These are phyloP conservation scores for Sinohyriopsis cumingii DNA, from an alignment of 2,888 invertebrate species.

Conservation along the genomic window DNA sequence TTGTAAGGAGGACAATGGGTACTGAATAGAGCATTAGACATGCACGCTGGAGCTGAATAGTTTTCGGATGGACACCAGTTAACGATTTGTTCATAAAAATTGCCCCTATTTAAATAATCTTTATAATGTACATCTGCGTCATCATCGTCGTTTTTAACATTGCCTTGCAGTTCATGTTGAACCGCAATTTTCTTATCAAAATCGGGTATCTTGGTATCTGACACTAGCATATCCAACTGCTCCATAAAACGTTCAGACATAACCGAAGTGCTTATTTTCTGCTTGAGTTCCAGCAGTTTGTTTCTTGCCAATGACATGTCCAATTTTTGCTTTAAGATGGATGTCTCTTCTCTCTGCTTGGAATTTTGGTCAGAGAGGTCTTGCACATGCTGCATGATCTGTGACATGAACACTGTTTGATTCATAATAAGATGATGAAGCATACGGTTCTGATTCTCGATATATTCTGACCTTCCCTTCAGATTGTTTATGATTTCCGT, in stretches of 20 bases:
- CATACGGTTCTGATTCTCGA: slow-evolving; percentile 58
- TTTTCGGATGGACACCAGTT: slow-evolving; percentile 22
- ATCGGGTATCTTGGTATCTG: slow-evolving; percentile 2
- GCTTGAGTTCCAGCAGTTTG: slow-evolving; percentile 18
- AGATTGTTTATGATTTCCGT: slow-evolving; percentile 39
- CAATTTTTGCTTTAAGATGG: slow-evolving; percentile 18
- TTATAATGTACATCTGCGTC: slow-evolving; percentile 11
- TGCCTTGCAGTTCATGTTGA: background rate
- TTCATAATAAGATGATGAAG: slow-evolving; percentile 58
- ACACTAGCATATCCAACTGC: slow-evolving; percentile 17
- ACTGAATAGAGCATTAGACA: slow-evolving; percentile 12
- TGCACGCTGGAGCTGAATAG: slow-evolving; percentile 18
- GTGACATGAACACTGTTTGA: slow-evolving; percentile 54
- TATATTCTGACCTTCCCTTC: slow-evolving; percentile 36
- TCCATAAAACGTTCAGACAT: too few relatives aligned
- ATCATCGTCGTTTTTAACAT: background rate
- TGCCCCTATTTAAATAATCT: slow-evolving; percentile 5
- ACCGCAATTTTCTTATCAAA: background rate
- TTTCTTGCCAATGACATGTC: slow-evolving; percentile 7
- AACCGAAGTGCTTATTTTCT: too few relatives aligned
- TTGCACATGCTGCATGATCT: slow-evolving; percentile 53
- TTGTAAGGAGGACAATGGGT: slow-evolving; percentile 22
- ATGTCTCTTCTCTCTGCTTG: slow-evolving; percentile 40
- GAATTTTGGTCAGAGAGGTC: slow-evolving; percentile 47
- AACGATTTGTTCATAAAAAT: slow-evolving; percentile 7